A percentile compares a stretch with the other conserved stretches of the same genome.
phyloP scores from a whole-genome alignment of 1,140 invertebrate species.

The Helicoverpa armigera region DNA sequence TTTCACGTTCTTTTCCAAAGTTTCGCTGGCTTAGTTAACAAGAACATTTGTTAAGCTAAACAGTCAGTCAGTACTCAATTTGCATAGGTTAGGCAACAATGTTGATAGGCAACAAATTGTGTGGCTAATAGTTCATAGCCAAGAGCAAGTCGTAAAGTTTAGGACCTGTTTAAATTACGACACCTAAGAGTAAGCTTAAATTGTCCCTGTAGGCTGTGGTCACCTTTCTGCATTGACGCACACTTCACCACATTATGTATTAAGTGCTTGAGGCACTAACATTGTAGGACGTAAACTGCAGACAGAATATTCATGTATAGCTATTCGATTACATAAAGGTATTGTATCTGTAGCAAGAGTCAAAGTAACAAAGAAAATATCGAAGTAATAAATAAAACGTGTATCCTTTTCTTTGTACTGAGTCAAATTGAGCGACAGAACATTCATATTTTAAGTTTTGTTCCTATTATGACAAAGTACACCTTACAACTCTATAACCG shows the following conservation, averaged over 20 bases:
- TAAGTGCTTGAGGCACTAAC: no score
- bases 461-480: no score
- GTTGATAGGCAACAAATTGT: constrained; percentile 6
- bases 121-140: not conserved
- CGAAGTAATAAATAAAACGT: not conserved
- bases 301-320: no score
- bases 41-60: not conserved
- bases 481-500: no score
- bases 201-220: no score
- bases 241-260: no score
- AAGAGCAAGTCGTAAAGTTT: constrained; percentile 1
- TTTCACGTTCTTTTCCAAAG: not conserved
- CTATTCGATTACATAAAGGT: no score
- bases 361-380: not conserved
- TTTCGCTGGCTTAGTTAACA: not conserved
- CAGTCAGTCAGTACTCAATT: not conserved
- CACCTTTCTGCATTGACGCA: no score
- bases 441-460: constrained; percentile 6
- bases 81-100: not conserved
- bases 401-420: constrained; percentile 4
- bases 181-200: not conserved
- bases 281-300: no score
- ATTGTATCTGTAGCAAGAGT: not conserved
- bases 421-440: not conserved
- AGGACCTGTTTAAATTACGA: not conserved